These are phyloP conservation scores for Loriculus beryllinus DNA, from an alignment of 2,797 vertebrate species.

Conservation along the genomic window DNA sequence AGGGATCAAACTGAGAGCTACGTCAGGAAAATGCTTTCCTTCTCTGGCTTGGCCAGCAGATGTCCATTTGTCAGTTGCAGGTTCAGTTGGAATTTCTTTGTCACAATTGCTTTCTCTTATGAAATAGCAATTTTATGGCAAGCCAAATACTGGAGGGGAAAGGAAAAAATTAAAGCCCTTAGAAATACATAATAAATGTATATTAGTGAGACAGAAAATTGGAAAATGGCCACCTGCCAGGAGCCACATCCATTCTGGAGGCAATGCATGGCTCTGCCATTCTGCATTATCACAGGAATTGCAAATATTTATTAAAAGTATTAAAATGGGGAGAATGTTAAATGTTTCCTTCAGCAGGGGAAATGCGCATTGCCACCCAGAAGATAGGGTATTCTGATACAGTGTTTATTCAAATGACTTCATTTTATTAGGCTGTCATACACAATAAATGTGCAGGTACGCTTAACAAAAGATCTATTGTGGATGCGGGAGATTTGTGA, in stretches of 20 bases:
- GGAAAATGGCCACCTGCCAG: constrained; percentile 80
- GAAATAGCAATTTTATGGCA: constrained; percentile 51
- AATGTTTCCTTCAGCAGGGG: constrained; percentile 79
- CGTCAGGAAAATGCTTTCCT: not conserved
- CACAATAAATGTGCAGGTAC: constrained; percentile 77
- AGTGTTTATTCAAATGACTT: constrained; percentile 81
- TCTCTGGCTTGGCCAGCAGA: constrained; percentile 30
- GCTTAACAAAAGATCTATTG: constrained; percentile 74
- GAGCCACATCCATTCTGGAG: constrained; percentile 78
- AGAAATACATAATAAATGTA: constrained; percentile 77
- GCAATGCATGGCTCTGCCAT: constrained; percentile 74
- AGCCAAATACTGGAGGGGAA: constrained; percentile 32
- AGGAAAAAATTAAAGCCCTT: constrained; percentile 24
- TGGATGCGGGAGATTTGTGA: constrained; percentile 67
- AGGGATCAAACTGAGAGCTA: not conserved
- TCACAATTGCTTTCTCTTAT: not conserved
- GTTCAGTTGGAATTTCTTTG: constrained; percentile 39
- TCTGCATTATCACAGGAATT: constrained; percentile 77
- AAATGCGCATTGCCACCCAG: constrained; percentile 73
- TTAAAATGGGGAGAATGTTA: constrained; percentile 81
- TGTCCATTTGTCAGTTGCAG: constrained; percentile 46
- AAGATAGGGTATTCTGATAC: constrained; percentile 79
- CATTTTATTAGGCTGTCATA: constrained; percentile 80
- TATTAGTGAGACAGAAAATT: constrained; percentile 78
- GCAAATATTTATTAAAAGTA: constrained; percentile 84